Base-by-base conservation (phyloP, 2,888 invertebrate species). In the Sarcophaga carnaria region DNA sequence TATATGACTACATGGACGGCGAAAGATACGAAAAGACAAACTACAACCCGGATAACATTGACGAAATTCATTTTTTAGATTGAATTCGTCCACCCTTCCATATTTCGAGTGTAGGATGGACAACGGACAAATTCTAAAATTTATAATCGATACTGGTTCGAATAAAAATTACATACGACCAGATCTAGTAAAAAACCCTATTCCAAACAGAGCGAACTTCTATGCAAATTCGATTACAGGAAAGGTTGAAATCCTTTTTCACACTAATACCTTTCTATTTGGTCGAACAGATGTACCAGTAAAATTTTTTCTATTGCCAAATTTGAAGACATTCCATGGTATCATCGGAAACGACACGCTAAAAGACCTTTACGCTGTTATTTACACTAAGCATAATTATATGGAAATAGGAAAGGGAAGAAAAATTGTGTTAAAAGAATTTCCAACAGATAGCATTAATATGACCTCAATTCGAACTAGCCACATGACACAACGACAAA, bases 201-300 rank as follows among this genome's bases (percentile, higher is more conserved):
- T 80, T 20, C 72, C 25, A 70, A 80, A 80, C 54, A 22, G 64
- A 72, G 37, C 64, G 49, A 71, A 3, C 6, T 72, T 72, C n/a
- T 37, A 37, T 72, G 72, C 72, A 14, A 80, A 80, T 17, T 62
- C 79, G 3, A 72, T 80, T 25, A 63, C 45, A 27, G 79, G 79
- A 2, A 49, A 80, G 8, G 59, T 80, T 25, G 27, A 45, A 25
- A 80, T 78, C 2, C 5, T 6, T 2, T 63, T 59, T 20, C 78
- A 78, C 14, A 78, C 69, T 20, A 70, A 70, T 37, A 49, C 37
- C 17, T 49, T 11, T 17, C 20, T 79, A 45, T 62, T 79, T 54
- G 62, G 63, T 10, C 25, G 69, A 14, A 70, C 20, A 17, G 45
- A 71, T 37, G 67, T 54, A 17, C 66, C 77, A 64, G 17, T 67